Percentiles rank a stretch among this genome's conserved stretches.
phyloP scores from a whole-genome alignment of 2,797 vertebrate species.

The Pachyuromys duprasi region DNA sequence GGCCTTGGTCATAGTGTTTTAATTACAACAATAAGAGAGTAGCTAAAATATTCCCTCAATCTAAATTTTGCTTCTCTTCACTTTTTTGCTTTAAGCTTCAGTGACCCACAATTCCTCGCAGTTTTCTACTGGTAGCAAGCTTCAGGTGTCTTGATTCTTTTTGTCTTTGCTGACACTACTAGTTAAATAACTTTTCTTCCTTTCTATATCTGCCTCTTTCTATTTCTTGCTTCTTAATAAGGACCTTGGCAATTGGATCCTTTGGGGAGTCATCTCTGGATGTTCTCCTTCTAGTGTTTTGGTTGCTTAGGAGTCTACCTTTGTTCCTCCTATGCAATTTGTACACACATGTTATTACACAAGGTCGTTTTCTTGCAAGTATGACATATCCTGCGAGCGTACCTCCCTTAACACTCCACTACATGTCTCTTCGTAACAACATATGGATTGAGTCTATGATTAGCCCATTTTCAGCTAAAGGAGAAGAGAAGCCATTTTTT shows the following conservation, averaged over 20 bases:
- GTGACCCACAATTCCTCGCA: neutral
- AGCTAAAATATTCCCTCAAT: neutral
- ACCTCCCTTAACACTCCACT: too few relatives aligned
- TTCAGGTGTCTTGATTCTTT: neutral
- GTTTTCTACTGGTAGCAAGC: neutral
- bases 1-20: neutral
- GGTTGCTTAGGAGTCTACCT: neutral
- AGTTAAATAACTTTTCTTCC: neutral
- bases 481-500: constrained; percentile 10
- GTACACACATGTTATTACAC: neutral
- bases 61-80: neutral
- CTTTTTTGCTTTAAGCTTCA: neutral
- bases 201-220: neutral
- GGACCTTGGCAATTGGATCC: neutral
- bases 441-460: neutral
- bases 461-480: neutral
- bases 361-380: neutral
- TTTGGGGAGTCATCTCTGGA: neutral
- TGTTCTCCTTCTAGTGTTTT: neutral
- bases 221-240: neutral
- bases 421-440: neutral
- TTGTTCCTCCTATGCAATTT: neutral
- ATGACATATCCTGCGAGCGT: neutral
- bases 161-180: neutral
- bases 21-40: neutral